Evolutionary conservation across 2,888 invertebrate genomes (phyloP).

Genomic region (Crepidodera aurea): DNA sequence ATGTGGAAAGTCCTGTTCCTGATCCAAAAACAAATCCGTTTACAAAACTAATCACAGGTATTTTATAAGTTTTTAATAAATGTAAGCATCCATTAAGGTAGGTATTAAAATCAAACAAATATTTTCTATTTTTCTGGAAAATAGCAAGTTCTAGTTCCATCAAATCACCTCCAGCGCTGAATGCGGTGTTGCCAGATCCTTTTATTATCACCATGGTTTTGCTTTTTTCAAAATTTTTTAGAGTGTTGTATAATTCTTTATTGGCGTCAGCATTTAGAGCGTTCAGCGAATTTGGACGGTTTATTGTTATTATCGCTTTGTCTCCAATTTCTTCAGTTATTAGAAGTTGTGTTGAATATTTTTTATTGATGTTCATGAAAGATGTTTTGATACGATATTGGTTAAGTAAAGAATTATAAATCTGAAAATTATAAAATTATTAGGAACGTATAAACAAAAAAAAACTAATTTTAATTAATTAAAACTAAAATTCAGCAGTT

Average conservation of each 20-base stretch:
- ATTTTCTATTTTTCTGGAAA: slow-evolving; percentile 57
- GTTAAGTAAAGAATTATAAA: no score
- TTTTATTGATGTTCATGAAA: no score
- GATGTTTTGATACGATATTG: no score
- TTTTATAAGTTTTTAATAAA: slow-evolving; percentile 83
- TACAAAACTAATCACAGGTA: slow-evolving; percentile 91
- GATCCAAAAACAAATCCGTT: slow-evolving; percentile 98
- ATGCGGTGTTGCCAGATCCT: slow-evolving; percentile 79
- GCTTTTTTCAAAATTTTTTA: slow-evolving; percentile 69
- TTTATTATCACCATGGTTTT: slow-evolving; percentile 63
- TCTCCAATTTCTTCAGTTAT: no score
- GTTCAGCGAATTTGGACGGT: no score
- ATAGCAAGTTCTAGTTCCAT: slow-evolving; percentile 75
- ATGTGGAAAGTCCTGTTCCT: slow-evolving; percentile 93
- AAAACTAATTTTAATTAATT: no score
- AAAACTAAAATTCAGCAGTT: no score
- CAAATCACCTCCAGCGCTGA: slow-evolving; percentile 98
- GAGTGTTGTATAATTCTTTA: slow-evolving; percentile 64
- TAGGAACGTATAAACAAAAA: no score
- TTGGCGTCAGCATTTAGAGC: no score
- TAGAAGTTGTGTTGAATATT: no score
- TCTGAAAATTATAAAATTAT: no score
- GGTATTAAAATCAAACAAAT: slow-evolving; percentile 70
- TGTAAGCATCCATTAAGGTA: slow-evolving; percentile 76
- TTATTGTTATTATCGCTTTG: no score